phyloP scores from a whole-genome alignment of 1,140 invertebrate species.

The Brachionus sp. region DNA sequence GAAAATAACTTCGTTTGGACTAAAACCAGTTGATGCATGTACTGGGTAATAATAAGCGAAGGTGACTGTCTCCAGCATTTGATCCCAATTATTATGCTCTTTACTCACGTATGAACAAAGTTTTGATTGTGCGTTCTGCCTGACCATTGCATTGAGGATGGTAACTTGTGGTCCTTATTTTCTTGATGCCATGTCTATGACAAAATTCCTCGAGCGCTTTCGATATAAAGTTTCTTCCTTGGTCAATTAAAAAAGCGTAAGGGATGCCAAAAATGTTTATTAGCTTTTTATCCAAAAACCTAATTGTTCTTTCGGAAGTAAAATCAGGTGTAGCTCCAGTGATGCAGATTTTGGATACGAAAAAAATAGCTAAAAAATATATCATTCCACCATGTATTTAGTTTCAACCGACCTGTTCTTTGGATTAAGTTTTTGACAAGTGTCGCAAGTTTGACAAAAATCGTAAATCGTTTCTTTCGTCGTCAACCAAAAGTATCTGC shows the following conservation, averaged over 20 bases:
- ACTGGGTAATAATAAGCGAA: not conserved
- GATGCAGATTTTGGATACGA: constrained; percentile 52
- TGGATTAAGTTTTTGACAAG: not conserved
- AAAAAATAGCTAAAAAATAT: constrained; percentile 50
- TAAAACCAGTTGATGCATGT: not conserved
- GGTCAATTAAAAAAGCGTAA: not conserved
- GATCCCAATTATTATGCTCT: not conserved
- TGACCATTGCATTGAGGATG: constrained; percentile 52
- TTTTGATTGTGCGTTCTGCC: constrained; percentile 51
- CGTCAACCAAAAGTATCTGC: not conserved
- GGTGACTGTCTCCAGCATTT: not conserved
- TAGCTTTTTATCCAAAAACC: not conserved
- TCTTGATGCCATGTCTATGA: not conserved
- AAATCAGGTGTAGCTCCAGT: constrained; percentile 48
- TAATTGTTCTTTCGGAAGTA: not conserved
- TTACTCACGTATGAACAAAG: not conserved
- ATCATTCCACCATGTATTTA: constrained; percentile 49
- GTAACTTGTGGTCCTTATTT: constrained; percentile 50
- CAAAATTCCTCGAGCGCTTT: constrained; percentile 4
- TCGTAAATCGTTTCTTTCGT: not conserved
- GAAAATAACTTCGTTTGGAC: not conserved
- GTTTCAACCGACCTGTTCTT: constrained; percentile 49
- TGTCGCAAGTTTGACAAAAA: not conserved
- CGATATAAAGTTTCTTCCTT: not conserved
- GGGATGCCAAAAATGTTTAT: not conserved